Conservation (phyloP, 2,797 vertebrate genomes). For the Semotilus atromaculatus region DNA sequence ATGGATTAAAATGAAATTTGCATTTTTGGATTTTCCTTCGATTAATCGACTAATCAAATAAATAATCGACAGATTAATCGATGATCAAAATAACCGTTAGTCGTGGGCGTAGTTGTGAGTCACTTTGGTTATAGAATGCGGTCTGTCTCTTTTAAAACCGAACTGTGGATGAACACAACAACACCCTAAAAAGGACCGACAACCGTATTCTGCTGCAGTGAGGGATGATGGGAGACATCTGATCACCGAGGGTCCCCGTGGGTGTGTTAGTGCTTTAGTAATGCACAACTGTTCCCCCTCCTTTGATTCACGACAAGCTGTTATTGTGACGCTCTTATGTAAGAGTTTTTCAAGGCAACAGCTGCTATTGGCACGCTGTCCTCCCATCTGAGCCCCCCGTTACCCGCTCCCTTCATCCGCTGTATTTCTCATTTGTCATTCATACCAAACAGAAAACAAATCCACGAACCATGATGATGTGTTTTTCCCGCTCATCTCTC, state of each 20-base stretch:
- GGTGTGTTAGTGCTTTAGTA: slow-evolving; percentile 30
- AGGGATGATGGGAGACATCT: slow-evolving; percentile 21
- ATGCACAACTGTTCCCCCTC: slow-evolving; percentile 36
- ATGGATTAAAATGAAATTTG: neutral
- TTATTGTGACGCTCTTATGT: slow-evolving; percentile 49
- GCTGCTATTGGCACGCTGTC: slow-evolving; percentile 55
- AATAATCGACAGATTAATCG: neutral
- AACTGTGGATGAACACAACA: neutral
- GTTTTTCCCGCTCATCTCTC: slow-evolving; percentile 6
- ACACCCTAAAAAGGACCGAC: neutral
- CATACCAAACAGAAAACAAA: slow-evolving; percentile 49
- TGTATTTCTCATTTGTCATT: slow-evolving; percentile 53
- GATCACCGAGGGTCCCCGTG: neutral
- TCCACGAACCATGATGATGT: slow-evolving; percentile 39
- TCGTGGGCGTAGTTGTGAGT: neutral
- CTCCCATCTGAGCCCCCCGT: slow-evolving; percentile 28
- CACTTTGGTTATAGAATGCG: neutral
- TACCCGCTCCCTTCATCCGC: slow-evolving; percentile 49
- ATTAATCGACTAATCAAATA: neutral
- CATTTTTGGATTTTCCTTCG: neutral
- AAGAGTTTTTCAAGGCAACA: slow-evolving; percentile 56
- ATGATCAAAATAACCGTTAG: neutral
- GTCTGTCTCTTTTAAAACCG: neutral
- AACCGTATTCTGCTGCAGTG: neutral
- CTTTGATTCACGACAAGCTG: slow-evolving; percentile 42